Percentiles rank a stretch among this genome's conserved stretches.
These are phyloP conservation scores for Pecten maximus DNA, from an alignment of 2,888 invertebrate species.

Conservation along the genomic window DNA sequence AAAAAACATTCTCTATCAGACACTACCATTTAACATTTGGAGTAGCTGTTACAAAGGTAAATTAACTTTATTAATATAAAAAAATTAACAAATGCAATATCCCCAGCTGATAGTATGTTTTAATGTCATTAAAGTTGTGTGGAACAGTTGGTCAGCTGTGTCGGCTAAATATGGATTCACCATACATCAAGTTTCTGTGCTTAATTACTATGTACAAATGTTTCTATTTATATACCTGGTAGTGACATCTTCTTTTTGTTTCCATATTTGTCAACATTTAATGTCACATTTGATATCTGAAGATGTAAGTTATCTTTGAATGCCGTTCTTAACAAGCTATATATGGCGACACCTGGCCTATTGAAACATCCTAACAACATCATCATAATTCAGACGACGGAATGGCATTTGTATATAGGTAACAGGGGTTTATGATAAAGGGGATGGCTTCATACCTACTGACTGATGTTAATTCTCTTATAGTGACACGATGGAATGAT, in stretches of 20 bases:
- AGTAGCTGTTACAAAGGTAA: neutral
- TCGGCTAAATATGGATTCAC: neutral
- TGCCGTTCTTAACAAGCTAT: neutral
- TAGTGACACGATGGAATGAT: neutral
- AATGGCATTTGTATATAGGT: neutral
- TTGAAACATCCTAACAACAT: neutral
- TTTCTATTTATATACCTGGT: neutral
- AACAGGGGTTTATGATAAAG: neutral
- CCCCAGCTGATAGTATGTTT: neutral
- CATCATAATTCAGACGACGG: neutral
- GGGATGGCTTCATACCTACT: neutral
- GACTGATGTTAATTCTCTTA: neutral
- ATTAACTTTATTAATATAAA: neutral
- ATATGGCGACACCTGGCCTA: neutral
- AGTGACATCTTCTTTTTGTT: neutral
- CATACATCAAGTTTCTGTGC: neutral
- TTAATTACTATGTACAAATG: neutral
- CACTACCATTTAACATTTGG: too few relatives aligned
- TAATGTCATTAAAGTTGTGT: neutral
- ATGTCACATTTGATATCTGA: neutral
- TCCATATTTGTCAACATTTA: conserved; percentile 20
- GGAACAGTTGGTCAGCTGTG: neutral
- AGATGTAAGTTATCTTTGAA: neutral
- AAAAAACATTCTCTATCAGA: too few relatives aligned
- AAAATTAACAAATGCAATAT: neutral